phyloP scores from a whole-genome alignment of 2,113 vertebrate genomes.

The Brachyhypopomus occidentalis region DNA sequence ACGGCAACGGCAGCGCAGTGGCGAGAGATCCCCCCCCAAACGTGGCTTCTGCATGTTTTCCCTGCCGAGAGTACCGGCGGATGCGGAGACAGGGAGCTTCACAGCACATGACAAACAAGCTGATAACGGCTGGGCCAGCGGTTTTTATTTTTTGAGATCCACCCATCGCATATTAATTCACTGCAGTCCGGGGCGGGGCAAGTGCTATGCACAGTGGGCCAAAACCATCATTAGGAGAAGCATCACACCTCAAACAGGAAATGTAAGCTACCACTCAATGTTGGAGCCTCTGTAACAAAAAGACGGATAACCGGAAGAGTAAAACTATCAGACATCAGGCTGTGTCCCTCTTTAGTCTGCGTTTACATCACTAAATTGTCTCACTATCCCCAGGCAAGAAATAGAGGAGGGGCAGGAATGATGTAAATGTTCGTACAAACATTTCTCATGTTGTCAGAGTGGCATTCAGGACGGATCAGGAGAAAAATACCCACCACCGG shows the following conservation, averaged over 20 bases:
- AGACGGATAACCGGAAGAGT: neutral
- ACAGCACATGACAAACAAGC: neutral
- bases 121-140: neutral
- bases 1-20: constrained; percentile 56
- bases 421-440: neutral
- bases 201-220: too few relatives aligned
- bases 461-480: neutral
- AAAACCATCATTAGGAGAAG: too few relatives aligned
- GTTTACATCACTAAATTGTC: neutral
- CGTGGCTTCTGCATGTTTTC: neutral
- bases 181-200: neutral
- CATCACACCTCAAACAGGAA: too few relatives aligned
- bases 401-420: neutral
- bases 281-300: neutral
- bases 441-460: neutral
- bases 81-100: constrained; percentile 2
- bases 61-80: neutral
- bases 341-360: neutral
- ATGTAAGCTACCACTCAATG: too few relatives aligned
- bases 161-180: constrained; percentile 24
- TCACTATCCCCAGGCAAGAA: neutral
- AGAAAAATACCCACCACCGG: neutral
- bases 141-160: neutral
- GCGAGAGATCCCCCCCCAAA: constrained; percentile 9
- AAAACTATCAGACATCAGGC: neutral